Conservation (phyloP, 2,113 vertebrate species). For the Helogale parvula region DNA sequence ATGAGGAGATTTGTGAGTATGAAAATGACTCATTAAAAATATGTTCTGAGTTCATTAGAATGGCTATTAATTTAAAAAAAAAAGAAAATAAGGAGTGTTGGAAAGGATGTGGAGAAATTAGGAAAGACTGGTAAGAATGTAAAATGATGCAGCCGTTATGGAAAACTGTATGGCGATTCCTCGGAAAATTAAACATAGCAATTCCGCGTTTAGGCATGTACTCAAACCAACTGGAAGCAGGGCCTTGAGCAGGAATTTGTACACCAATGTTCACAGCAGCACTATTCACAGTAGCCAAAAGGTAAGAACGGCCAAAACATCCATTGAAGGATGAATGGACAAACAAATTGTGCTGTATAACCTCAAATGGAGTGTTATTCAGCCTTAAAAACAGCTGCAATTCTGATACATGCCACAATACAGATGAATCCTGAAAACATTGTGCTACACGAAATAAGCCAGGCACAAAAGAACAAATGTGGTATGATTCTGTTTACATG, state of each 20-base stretch:
- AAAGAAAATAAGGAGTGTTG: slow-evolving; percentile 17
- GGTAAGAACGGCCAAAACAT: neutral
- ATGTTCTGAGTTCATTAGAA: neutral
- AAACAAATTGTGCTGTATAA: neutral
- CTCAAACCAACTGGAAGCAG: neutral
- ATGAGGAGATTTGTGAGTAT: neutral
- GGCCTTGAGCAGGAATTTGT: neutral
- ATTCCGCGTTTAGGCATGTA: neutral
- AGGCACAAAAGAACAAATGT: neutral
- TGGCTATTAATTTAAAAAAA: neutral
- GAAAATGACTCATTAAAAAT: neutral
- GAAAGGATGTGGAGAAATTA: neutral
- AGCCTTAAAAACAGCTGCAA: neutral
- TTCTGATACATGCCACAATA: neutral
- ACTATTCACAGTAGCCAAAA: neutral
- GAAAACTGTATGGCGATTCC: neutral
- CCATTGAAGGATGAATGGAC: neutral
- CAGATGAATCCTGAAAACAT: neutral
- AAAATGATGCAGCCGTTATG: neutral
- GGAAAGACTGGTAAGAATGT: neutral
- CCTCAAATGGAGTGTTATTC: neutral
- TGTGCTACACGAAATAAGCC: neutral
- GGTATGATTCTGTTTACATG: neutral
- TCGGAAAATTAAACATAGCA: slow-evolving; percentile 17
- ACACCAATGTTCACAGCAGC: neutral